Percentiles rank a stretch among this genome's conserved stretches.
Conservation (phyloP, 2,888 invertebrate genomes). For the Azorinus chamasolen region DNA sequence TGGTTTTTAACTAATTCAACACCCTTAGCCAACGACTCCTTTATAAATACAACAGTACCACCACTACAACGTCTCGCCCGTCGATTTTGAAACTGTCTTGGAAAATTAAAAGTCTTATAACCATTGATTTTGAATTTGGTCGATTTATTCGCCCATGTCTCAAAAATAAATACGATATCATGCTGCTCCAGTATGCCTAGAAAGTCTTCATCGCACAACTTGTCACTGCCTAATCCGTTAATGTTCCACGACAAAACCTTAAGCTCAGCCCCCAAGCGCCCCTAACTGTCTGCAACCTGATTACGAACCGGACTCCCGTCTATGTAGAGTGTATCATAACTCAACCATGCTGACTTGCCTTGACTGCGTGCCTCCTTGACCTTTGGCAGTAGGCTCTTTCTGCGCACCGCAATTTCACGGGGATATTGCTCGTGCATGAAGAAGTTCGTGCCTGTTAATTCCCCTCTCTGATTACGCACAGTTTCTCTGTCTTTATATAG, state of each 20-base stretch:
- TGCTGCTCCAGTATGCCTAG: background rate
- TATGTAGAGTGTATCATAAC: background rate
- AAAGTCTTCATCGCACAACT: no score
- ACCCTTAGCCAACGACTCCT: constrained; percentile 1
- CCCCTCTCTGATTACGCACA: background rate
- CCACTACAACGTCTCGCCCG: constrained; percentile 10
- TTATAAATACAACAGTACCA: constrained; percentile 7
- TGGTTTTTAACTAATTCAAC: constrained; percentile 17
- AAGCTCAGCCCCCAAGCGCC: background rate
- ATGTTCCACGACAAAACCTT: no score
- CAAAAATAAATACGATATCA: constrained; percentile 25
- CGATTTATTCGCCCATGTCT: constrained; percentile 16
- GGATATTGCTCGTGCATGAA: constrained; percentile 1
- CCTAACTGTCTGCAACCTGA: background rate
- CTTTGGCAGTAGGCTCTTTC: background rate
- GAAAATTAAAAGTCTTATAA: constrained; percentile 12
- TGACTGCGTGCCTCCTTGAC: background rate
- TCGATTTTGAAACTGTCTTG: constrained; percentile 21
- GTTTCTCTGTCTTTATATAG: background rate
- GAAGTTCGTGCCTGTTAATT: background rate
- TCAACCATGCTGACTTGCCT: background rate
- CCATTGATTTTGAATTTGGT: constrained; percentile 1
- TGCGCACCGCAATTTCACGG: background rate
- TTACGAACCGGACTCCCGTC: no score
- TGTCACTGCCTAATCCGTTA: no score